These are phyloP conservation scores for Dendrolimus pini DNA, from an alignment of 2,888 invertebrate genomes.

Conservation along the genomic window DNA sequence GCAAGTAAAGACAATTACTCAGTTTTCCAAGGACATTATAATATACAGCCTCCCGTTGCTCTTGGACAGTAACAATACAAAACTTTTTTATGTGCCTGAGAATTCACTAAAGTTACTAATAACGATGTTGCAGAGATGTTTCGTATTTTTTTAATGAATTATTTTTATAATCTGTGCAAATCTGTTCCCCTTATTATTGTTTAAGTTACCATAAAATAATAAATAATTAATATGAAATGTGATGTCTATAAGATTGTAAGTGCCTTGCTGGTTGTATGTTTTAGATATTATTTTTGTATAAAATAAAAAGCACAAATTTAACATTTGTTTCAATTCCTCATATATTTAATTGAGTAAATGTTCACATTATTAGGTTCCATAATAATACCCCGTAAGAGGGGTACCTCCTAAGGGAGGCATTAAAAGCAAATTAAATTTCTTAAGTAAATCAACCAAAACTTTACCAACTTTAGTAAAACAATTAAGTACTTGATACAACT, in stretches of 20 bases:
- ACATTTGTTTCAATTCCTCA: too few relatives aligned
- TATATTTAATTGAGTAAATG: too few relatives aligned
- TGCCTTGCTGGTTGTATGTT: constrained; percentile 1
- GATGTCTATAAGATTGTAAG: constrained; percentile 29
- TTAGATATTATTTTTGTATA: too few relatives aligned
- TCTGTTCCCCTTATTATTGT: constrained; percentile 16
- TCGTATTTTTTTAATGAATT: constrained; percentile 1
- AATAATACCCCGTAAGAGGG: too few relatives aligned
- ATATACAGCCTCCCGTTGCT: constrained; percentile 62
- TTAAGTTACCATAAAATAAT: constrained; percentile 41
- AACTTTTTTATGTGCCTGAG: not conserved
- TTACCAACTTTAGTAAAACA: too few relatives aligned
- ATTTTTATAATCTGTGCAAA: constrained; percentile 3
- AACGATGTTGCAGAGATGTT: constrained; percentile 1
- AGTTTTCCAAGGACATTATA: constrained; percentile 70
- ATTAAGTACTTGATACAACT: too few relatives aligned
- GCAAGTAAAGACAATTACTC: constrained; percentile 66
- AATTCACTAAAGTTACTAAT: too few relatives aligned
- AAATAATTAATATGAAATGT: constrained; percentile 21
- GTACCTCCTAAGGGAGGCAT: too few relatives aligned
- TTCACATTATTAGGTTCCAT: too few relatives aligned
- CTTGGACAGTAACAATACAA: constrained; percentile 50
- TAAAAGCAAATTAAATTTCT: too few relatives aligned
- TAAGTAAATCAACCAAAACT: too few relatives aligned
- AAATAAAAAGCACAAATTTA: too few relatives aligned